Base-by-base conservation (phyloP, 1,140 invertebrate genomes). In the Drosophila arawakana region DNA sequence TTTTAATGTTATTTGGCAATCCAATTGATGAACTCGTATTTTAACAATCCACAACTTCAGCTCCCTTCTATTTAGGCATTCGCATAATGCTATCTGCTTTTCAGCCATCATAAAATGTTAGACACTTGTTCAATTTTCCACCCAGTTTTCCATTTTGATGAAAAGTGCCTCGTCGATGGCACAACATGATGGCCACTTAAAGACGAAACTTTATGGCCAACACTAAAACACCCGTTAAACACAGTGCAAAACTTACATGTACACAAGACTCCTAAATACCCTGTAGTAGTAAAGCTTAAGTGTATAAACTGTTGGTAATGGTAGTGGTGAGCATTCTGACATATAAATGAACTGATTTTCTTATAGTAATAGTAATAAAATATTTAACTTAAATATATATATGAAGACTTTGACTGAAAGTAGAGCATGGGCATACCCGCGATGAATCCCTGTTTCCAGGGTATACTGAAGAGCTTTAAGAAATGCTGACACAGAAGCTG, bases 151-250 rank as follows among this genome's bases (percentile, higher is more conserved):
- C 34, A 41, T 57, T 47, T 47, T 47, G n/a, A 6, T 18, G 43
- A 25, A 47, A 68, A 74, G 50, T 60, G 57, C 54, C 34, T 1
- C 15, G 7, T 30, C 46, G 47, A 30, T 30, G 25, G 25, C n/a
- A 60, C 34, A 65, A 21, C 54, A 68, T 49, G 66, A 61, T 65
- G 54, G 41, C n/a, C 62, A 59, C 47, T 75, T 69, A 80, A 80
- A 80, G 39, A 60, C 46, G 67, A 44, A 35, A 47, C 55, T 73
- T 81, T 71, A 82, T 79, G 46, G 58, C 66, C 47, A 62, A 65
- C 72, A 83, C 72, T 82, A 82, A 82, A 76, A 69, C 80, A 43
- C 47, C 74, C 52, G 76, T 82, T 83, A 80, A 79, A 69, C 68
- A 78, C 65, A 69, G 68, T 46, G 50, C 50, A 67, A 80, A 76